phyloP scores from a whole-genome alignment of 2,113 vertebrate species.

The Gila orcuttii region DNA sequence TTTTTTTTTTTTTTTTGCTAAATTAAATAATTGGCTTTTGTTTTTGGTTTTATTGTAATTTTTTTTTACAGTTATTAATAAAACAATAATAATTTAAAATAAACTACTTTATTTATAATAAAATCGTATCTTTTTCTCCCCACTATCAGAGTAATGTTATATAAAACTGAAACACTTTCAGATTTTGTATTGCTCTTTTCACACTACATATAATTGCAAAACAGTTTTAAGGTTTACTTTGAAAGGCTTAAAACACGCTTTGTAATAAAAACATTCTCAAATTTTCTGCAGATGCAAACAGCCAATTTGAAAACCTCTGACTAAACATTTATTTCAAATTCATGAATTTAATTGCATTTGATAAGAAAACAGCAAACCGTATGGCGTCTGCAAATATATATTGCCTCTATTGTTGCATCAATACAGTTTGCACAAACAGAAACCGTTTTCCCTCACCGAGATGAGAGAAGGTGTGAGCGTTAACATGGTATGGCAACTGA shows the following conservation, averaged over 20 bases:
- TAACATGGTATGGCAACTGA: conserved; percentile 67
- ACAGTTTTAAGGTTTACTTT: not conserved
- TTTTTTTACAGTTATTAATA: not conserved
- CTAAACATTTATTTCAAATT: not conserved
- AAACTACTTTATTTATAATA: not conserved
- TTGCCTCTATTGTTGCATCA: not conserved
- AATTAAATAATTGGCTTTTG: not conserved
- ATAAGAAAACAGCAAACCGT: not conserved
- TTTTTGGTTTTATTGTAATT: no score
- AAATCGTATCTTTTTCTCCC: not conserved
- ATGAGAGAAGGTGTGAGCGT: conserved; percentile 68
- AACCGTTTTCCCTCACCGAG: conserved; percentile 67
- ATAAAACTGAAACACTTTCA: no score
- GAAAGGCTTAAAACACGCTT: not conserved
- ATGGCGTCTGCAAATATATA: not conserved
- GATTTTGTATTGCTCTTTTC: not conserved
- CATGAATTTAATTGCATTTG: not conserved
- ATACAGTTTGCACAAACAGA: not conserved
- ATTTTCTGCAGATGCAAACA: no score
- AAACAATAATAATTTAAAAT: no score
- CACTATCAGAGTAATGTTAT: not conserved
- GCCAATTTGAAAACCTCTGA: not conserved
- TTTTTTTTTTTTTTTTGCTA: not conserved
- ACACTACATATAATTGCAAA: not conserved
- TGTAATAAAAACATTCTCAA: not conserved